Evolutionary conservation across 2,113 vertebrate genomes (phyloP).

Genomic region (Macaca mulatta): DNA sequence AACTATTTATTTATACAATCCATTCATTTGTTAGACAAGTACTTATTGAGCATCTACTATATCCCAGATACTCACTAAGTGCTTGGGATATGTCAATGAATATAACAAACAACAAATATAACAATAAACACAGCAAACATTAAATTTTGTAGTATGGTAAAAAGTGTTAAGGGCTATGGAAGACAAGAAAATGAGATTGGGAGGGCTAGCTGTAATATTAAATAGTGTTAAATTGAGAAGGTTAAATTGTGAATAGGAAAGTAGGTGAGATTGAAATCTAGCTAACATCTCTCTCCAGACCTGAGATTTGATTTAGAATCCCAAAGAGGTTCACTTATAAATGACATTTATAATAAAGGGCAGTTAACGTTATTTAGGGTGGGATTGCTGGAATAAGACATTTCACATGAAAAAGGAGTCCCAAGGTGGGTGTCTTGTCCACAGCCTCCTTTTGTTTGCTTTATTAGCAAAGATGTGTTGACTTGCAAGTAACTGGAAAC

Average conservation of each 20-base stretch:
- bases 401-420: background rate
- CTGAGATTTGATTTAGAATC: background rate
- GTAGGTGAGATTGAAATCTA: background rate
- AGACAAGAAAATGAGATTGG: background rate
- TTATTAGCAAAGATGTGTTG: background rate
- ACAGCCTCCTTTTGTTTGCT: background rate
- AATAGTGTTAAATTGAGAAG: background rate
- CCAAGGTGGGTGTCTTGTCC: background rate
- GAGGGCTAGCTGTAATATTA: background rate
- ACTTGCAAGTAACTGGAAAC: background rate
- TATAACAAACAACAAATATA: background rate
- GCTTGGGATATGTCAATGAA: background rate
- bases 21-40: constrained; percentile 11
- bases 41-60: background rate
- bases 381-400: background rate
- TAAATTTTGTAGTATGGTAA: background rate
- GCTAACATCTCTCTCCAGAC: background rate
- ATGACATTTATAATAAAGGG: constrained; percentile 33
- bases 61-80: background rate
- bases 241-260: background rate
- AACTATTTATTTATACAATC: background rate
- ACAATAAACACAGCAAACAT: background rate
- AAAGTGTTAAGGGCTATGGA: background rate
- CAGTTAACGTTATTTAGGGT: background rate
- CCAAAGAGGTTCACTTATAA: background rate